Evolutionary conservation across 2,113 vertebrate genomes (phyloP).

Genomic region (Colius striatus): DNA sequence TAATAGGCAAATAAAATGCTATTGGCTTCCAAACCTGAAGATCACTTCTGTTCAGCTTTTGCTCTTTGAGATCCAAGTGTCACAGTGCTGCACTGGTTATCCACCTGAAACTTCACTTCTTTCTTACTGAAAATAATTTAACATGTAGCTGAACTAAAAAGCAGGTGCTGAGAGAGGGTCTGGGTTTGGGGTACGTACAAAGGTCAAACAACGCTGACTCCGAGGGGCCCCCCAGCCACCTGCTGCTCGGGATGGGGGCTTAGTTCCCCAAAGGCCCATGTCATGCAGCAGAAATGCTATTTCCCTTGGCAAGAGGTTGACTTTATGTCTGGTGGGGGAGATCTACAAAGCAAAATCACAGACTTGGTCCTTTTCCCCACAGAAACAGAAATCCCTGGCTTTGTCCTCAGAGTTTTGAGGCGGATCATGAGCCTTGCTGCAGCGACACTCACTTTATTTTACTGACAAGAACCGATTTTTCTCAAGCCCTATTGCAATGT

Average conservation of each 20-base stretch:
- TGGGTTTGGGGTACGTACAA: accelerated
- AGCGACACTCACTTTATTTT: neutral
- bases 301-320: neutral
- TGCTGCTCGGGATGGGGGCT: neutral
- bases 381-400: neutral
- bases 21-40: neutral
- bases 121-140: conserved; percentile 33
- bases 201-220: neutral
- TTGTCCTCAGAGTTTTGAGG: neutral
- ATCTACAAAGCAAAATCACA: neutral
- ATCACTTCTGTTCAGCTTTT: neutral
- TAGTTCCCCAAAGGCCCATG: neutral
- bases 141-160: neutral
- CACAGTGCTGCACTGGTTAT: neutral
- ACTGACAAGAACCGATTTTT: neutral
- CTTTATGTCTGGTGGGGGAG: neutral
- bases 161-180: neutral
- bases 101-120: neutral
- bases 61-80: neutral
- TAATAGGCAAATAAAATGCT: conserved; percentile 12
- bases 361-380: neutral
- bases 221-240: neutral
- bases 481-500: neutral
- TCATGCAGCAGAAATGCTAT: neutral
- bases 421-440: neutral